Evolutionary conservation across 2,113 vertebrate genomes (phyloP).

Genomic region (Xenus cinereus): DNA sequence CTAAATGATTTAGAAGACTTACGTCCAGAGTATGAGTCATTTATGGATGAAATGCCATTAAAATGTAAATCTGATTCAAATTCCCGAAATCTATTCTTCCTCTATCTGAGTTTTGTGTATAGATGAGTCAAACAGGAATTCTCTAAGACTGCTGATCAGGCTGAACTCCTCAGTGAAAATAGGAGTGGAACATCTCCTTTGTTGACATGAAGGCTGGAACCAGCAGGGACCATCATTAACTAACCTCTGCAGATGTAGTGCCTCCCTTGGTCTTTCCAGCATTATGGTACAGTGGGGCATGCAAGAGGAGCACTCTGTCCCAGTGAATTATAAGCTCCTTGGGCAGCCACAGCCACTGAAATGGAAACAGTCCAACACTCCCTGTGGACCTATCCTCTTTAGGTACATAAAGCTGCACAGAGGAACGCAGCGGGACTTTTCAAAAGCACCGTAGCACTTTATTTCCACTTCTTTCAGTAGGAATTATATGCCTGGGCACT

Average conservation of each 20-base stretch:
- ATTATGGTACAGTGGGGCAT: too few relatives aligned
- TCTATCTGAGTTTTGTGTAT: not conserved
- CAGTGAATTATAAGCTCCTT: not conserved
- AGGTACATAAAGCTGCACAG: not conserved
- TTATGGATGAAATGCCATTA: not conserved
- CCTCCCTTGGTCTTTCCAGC: not conserved
- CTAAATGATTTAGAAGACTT: not conserved
- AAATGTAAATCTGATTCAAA: not conserved
- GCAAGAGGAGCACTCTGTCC: not conserved
- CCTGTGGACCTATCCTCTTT: not conserved
- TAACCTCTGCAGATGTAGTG: not conserved
- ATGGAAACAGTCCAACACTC: not conserved
- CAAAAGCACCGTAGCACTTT: not conserved
- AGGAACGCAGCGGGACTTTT: not conserved
- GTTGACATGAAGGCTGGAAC: not conserved
- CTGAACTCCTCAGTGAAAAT: not conserved
- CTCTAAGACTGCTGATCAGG: not conserved
- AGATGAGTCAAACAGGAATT: not conserved
- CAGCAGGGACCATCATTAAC: not conserved
- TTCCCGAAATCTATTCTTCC: not conserved
- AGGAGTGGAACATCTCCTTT: not conserved
- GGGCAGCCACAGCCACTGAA: not conserved
- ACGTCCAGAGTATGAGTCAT: not conserved
- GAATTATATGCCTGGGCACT: not conserved
- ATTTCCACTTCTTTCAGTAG: not conserved